Conservation (phyloP, 2,888 invertebrate genomes). For the Monochamus alternatus region DNA sequence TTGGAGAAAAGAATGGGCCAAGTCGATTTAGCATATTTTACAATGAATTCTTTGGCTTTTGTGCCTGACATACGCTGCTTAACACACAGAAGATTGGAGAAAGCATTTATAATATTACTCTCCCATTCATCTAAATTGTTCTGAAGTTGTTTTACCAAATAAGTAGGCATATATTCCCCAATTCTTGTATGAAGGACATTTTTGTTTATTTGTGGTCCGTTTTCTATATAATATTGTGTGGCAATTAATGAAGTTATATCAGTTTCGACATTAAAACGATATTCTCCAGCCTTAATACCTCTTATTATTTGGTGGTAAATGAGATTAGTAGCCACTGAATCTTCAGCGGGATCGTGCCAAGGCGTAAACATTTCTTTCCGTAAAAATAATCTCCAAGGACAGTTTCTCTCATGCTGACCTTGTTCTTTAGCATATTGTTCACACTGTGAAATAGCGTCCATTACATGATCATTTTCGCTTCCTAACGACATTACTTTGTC, state of each 20-base stretch:
- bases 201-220: slow-evolving; percentile 78
- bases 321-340: slow-evolving; percentile 87
- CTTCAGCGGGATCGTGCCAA: slow-evolving; percentile 91
- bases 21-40: slow-evolving; percentile 88
- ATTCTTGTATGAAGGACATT: slow-evolving; percentile 80
- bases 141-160: slow-evolving; percentile 73
- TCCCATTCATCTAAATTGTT: slow-evolving; percentile 79
- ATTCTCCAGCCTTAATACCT: slow-evolving; percentile 94
- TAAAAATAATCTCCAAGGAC: slow-evolving; percentile 91
- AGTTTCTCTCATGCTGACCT: slow-evolving; percentile 86
- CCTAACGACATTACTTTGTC: slow-evolving; percentile 94
- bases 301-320: slow-evolving; percentile 88
- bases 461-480: slow-evolving; percentile 91
- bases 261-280: slow-evolving; percentile 86
- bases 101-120: slow-evolving; percentile 81
- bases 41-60: slow-evolving; percentile 91
- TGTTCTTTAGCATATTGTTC: slow-evolving; percentile 96
- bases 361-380: slow-evolving; percentile 92
- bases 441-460: slow-evolving; percentile 97
- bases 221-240: slow-evolving; percentile 91
- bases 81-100: slow-evolving; percentile 81
- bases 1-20: slow-evolving; percentile 97
- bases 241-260: slow-evolving; percentile 92
- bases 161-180: slow-evolving; percentile 87
- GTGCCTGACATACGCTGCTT: slow-evolving; percentile 78